These are phyloP conservation scores for Agelastica alni DNA, from an alignment of 2,888 invertebrate species.

Conservation along the genomic window DNA sequence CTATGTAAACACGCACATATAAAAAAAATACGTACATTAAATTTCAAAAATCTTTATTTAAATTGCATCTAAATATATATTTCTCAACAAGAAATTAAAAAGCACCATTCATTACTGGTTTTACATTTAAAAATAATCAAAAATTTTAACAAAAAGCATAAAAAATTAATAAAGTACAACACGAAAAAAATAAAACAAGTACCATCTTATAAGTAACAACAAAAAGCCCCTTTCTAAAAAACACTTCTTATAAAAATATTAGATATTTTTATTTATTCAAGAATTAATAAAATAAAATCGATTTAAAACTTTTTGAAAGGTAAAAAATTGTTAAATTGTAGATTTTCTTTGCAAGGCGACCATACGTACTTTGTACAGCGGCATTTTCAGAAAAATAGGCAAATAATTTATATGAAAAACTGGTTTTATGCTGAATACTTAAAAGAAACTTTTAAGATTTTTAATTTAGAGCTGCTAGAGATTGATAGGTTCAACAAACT, in stretches of 20 bases:
- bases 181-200: conserved; percentile 25
- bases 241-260: conserved; percentile 33
- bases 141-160: conserved; percentile 31
- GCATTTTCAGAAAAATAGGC: too few species aligned
- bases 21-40: conserved; percentile 16
- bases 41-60: conserved; percentile 35
- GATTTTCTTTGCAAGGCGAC: neutral
- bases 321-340: conserved; percentile 4
- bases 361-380: neutral
- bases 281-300: conserved; percentile 1
- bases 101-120: conserved; percentile 33
- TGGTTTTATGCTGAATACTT: too few species aligned
- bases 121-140: conserved; percentile 28
- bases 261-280: conserved; percentile 20
- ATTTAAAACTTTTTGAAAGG: conserved; percentile 16
- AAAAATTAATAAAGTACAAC: conserved; percentile 22
- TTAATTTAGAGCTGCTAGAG: too few species aligned
- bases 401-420: too few species aligned
- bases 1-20: conserved; percentile 42
- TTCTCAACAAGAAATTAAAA: conserved; percentile 34
- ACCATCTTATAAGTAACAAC: conserved; percentile 26
- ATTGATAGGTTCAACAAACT: too few species aligned
- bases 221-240: conserved; percentile 21
- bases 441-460: too few species aligned
- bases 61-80: conserved; percentile 33